Percentiles rank a stretch among this genome's conserved stretches.
phyloP scores from a whole-genome alignment of 2,888 invertebrate species.

The Microchrysa polita region DNA sequence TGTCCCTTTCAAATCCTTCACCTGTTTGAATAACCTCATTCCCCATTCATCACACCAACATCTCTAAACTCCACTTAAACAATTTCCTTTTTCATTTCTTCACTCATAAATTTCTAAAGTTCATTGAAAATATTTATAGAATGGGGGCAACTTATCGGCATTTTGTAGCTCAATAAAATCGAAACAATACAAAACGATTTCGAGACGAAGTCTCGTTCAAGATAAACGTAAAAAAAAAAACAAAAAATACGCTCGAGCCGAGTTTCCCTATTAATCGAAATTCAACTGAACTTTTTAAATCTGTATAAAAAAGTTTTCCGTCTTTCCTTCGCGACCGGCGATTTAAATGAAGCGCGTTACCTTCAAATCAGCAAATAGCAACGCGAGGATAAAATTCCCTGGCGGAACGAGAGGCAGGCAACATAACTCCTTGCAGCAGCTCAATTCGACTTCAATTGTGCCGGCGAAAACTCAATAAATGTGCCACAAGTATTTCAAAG shows the following conservation, averaged over 20 bases:
- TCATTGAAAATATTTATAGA: not conserved
- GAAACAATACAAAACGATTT: conserved; percentile 26
- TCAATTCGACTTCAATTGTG: conserved; percentile 15
- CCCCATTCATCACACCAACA: not conserved
- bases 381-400: conserved; percentile 20
- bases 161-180: conserved; percentile 38
- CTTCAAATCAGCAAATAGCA: conserved; percentile 2
- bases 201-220: not conserved
- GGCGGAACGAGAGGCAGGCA: too few species aligned
- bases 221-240: too few species aligned
- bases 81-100: not conserved
- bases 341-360: conserved; percentile 42
- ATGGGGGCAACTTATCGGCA: not conserved
- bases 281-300: conserved; percentile 30
- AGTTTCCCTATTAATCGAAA: conserved; percentile 39
- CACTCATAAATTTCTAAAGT: conserved; percentile 17
- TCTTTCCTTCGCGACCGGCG: not conserved
- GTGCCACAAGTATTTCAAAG: conserved; percentile 36
- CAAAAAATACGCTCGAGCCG: not conserved
- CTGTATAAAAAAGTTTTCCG: conserved; percentile 23
- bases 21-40: too few species aligned
- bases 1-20: too few species aligned
- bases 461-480: conserved; percentile 33
- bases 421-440: conserved; percentile 14
- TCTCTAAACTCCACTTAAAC: not conserved